Base-by-base conservation (phyloP, 2,113 vertebrate species). In the Empidonax traillii region DNA sequence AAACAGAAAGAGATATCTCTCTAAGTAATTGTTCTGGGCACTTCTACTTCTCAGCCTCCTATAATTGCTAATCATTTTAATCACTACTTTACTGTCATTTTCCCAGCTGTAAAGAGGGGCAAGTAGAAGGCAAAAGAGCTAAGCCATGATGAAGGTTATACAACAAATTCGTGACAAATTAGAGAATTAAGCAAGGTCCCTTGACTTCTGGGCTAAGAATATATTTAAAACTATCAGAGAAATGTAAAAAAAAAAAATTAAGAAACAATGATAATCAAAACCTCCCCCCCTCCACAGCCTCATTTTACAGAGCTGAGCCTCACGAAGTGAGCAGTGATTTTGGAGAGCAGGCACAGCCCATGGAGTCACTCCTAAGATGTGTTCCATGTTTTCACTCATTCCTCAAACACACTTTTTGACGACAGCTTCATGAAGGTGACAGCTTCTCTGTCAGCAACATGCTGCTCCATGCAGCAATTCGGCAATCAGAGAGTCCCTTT, bases 361-460 rank as follows among this genome's bases (percentile, higher is more conserved):
- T 15, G 27, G 4, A 61, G 61, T 15, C 67, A 9, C 59, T 82
- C 25, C 1, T 4, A 16, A 77, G 20, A 4, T 10, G 9, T 28
- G 44, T 73, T 53, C 44, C 8, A 6, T 56, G 53, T 73, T 83
- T 83, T 37, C 63, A 4, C 58, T 41, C 8, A 1, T 9, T 63
- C 53, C 5, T 2, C n/a, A 69, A 22, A 49, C 67, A 61, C 58
- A 8, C 44, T 63, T 56, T 79, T 69, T 71, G 25, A 12, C 1
- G 3, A n/a, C 89, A 94, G 68, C 59, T 94, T 88, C 31, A 18
- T 49, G 63, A n/a, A 46, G 75, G 62, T 53, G 63, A 37, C 83
- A 95, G 67, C 25, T 92, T 53, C 83, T 62, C 89, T 58, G 49
- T 30, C 58, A 76, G 59, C 91, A 95, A 66, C 90, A 46, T 80